Evolutionary conservation across 1,140 invertebrate genomes (phyloP).

Genomic region (Oncopodura yosiiana): DNA sequence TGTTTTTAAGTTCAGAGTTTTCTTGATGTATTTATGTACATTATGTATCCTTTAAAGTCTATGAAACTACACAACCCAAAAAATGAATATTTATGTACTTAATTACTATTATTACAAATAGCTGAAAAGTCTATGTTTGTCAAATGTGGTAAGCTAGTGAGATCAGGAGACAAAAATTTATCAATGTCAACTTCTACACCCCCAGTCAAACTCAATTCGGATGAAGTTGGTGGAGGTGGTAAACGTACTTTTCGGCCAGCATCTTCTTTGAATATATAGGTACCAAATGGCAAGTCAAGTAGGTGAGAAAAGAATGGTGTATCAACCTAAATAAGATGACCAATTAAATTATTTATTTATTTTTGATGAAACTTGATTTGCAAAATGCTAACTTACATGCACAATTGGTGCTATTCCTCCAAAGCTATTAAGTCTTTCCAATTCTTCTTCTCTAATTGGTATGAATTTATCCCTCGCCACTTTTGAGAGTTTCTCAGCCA

Average conservation of each 20-base stretch:
- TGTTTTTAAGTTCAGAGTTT: too few relatives aligned
- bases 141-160: conserved; percentile 28
- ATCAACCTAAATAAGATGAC: conserved; percentile 27
- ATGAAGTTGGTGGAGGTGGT: conserved; percentile 11
- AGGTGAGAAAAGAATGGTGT: conserved; percentile 34
- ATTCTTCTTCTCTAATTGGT: conserved; percentile 32
- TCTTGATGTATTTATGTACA: too few relatives aligned
- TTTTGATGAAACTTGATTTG: background rate
- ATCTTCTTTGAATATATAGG: conserved; percentile 31
- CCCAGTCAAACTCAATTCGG: conserved; percentile 27
- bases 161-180: conserved; percentile 31
- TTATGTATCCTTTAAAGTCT: too few relatives aligned
- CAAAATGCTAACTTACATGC: conserved; percentile 10
- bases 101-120: conserved; percentile 14
- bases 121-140: conserved; percentile 31
- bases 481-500: conserved; percentile 30
- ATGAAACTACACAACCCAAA: too few relatives aligned
- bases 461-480: conserved; percentile 32
- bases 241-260: conserved; percentile 8
- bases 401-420: conserved; percentile 28
- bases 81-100: too few relatives aligned
- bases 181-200: conserved; percentile 32
- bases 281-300: conserved; percentile 33
- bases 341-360: background rate
- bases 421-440: conserved; percentile 22